Percentiles rank a stretch among this genome's conserved stretches.
Conservation (phyloP, 1,140 invertebrate genomes). For the Plodia interpunctella region DNA sequence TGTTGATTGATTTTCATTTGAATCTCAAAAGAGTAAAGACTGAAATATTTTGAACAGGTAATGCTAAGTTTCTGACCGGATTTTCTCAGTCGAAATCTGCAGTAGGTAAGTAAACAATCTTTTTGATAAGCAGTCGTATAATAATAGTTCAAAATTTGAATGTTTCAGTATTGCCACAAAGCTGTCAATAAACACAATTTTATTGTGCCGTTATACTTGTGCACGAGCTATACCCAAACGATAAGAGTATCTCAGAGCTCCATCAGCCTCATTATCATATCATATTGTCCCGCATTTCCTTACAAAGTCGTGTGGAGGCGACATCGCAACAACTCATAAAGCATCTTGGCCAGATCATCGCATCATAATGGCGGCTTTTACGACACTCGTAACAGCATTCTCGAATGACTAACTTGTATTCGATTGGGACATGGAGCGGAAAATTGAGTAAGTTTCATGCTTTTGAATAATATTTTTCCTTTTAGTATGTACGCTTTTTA, state of each 20-base stretch:
- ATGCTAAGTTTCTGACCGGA: no score
- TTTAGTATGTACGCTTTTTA: background rate
- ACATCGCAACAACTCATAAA: background rate
- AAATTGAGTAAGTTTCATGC: background rate
- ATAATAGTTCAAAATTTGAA: no score
- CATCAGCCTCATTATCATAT: background rate
- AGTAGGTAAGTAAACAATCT: no score
- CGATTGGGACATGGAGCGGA: background rate
- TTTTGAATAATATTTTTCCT: background rate
- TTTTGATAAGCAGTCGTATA: no score
- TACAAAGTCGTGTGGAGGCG: background rate
- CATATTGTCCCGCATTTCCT: background rate
- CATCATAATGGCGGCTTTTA: conserved; percentile 1
- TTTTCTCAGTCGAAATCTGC: no score
- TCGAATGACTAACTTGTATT: background rate
- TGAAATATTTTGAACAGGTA: no score
- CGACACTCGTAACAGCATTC: background rate
- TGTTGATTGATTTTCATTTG: no score
- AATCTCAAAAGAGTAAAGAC: no score
- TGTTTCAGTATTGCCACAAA: no score
- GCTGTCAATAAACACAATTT: background rate
- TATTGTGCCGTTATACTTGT: background rate
- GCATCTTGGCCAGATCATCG: conserved; percentile 5
- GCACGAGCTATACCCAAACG: background rate
- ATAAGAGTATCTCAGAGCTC: background rate